Evolutionary conservation across 2,113 vertebrate species (phyloP), one percentile per base, ranked within the genome.

Genomic region (Aepyceros melampus): DNA sequence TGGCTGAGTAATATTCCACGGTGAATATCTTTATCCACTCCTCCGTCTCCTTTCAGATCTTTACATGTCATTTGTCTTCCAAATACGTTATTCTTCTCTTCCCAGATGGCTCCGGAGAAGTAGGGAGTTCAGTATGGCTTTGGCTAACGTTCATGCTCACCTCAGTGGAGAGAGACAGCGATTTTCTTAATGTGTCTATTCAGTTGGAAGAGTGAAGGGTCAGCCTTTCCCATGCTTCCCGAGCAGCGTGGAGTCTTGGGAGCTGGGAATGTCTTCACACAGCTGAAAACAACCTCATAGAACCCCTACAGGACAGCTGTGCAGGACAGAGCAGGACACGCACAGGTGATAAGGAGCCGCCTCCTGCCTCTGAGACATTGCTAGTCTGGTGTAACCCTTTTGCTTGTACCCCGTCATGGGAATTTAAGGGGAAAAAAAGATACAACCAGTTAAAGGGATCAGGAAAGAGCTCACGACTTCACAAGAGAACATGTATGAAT

Each of bases 401-500:
- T n/a, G 6, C 49, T 43, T 9, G 33, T 23, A n/a, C 13, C 51
- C 40, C 2, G 0, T 49, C 14, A 0, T 2, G 56, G 40, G 51
- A 55, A 19, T 6, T 62, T 8, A 25, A 82, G 17, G 49, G 17
- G 17, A 1, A 51, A 51, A 19, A 82, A 87, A 16, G n/a, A 53
- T 15, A 33, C 8, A 25, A 8, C 76, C 55, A 53, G 10, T 3
- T 60, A 40, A 58, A 40, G 5, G 45, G 43, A 11, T 33, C 17
- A 4, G n/a, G 43, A 23, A 47, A 3, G 2, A 7, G 9, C 33
- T 51, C 23, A 3, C 19, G 2, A 10, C 43, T 33, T 76, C 33
- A 2, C 62, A 23, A 55, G 74, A 81, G 56, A 82, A 88, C 29
- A 12, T 9, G 5, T n/a, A 9, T 1, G 21, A 67, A 55, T 1